phyloP scores from a whole-genome alignment of 2,888 invertebrate genomes.

The Sycophila texana region DNA sequence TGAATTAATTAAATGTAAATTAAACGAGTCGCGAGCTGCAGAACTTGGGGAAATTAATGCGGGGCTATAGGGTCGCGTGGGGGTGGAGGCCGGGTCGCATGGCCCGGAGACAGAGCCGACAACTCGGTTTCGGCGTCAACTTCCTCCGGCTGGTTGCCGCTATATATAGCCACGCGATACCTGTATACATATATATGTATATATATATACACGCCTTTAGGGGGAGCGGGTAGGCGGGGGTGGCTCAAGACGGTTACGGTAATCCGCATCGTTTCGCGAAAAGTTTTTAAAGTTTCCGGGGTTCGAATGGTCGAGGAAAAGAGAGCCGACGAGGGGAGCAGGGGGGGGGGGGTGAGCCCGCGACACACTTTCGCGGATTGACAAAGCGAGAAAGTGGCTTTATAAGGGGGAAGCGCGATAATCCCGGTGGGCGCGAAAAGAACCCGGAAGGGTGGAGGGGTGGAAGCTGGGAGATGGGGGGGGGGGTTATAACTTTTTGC shows the following conservation, averaged over 20 bases:
- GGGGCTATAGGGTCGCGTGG: not conserved
- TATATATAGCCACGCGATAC: not conserved
- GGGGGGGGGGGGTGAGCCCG: not conserved
- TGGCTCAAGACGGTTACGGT: conserved; percentile 4
- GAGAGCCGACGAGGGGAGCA: no score
- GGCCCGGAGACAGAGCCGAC: not conserved
- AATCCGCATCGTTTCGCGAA: conserved; percentile 2
- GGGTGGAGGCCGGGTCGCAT: not conserved
- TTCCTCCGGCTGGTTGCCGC: not conserved
- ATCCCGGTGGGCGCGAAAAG: conserved; percentile 5
- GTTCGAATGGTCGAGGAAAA: not conserved
- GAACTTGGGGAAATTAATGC: conserved; percentile 48
- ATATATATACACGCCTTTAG: not conserved
- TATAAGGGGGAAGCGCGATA: conserved; percentile 34
- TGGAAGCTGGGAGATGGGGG: no score
- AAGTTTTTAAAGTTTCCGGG: not conserved
- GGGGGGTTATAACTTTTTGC: conserved; percentile 26
- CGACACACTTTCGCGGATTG: conserved; percentile 9
- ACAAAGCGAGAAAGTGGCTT: conserved; percentile 46
- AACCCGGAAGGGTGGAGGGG: not conserved
- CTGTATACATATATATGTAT: not conserved
- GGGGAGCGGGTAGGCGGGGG: not conserved
- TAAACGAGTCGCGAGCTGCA: conserved; percentile 44
- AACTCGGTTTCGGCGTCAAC: conserved; percentile 14
- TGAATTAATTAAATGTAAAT: conserved; percentile 57